Evolutionary conservation across 1,140 invertebrate species (phyloP), one percentile per base, ranked within the genome.

Genomic region (Nephila pilipes): DNA sequence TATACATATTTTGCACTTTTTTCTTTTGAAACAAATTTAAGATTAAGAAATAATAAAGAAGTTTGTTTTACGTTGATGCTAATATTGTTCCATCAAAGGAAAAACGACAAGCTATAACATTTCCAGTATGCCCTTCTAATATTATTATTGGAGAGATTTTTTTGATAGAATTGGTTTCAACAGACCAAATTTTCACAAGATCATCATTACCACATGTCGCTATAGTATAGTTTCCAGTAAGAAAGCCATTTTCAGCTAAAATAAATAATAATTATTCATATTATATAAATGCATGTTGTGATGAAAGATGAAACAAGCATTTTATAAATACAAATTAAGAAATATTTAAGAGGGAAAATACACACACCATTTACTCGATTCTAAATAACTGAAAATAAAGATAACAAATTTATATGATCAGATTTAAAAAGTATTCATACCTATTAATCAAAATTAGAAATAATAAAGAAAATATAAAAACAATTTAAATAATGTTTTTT

Each of bases 181-280:
- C 96, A 69, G 96, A 96, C 97, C 97, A 98, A 16, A 98, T 94
- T 95, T 97, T 97, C 0, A 98, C 96, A n/a, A 96, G 95, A 94
- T 97, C 96, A 95, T 97, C 97, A 94, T 97, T 97, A 4, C 97
- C 97, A 94, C 97, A 96, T 5, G 97, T 96, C 18, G 97, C 97
- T 92, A 97, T 94, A 69, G 96, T 95, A 94, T 97, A 97, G 22
- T 94, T 94, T 63, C 85, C 94, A 94, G 83, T 75, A n/a, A 94
- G 75, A 36, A 90, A 91, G 54, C 93, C 94, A 80, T 69, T 91
- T 81, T 93, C 92, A 91, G 83, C 91, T 94, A 46, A 92, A 87
- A 91, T 32, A 63, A 81, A 38, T 3, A n/a, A n/a, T n/a, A n/a
- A n/a, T n/a, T n/a, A n/a, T n/a, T n/a, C n/a, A n/a, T n/a, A n/a